phyloP scores from a whole-genome alignment of 2,797 vertebrate genomes.

The Ctenopoma multispine region DNA sequence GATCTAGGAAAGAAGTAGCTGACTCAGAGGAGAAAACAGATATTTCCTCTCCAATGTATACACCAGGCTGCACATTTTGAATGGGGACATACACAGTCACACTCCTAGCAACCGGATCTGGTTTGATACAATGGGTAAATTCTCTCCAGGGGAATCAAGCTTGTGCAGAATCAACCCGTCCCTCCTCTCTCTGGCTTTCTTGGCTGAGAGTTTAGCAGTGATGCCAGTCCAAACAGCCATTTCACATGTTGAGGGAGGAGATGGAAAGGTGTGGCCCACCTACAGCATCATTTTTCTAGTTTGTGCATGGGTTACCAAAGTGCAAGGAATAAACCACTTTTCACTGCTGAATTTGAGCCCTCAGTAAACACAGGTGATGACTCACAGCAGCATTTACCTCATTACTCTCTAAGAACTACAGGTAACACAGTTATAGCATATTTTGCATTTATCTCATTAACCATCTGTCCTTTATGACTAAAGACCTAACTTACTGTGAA shows the following conservation, averaged over 20 bases:
- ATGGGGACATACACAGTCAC: constrained; percentile 25
- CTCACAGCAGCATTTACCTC: not conserved
- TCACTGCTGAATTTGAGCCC: not conserved
- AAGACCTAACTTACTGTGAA: constrained; percentile 42
- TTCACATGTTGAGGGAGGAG: constrained; percentile 25
- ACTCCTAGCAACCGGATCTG: constrained; percentile 61
- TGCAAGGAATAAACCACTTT: constrained; percentile 5
- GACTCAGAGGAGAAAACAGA: constrained; percentile 19
- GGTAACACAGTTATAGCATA: too few species aligned
- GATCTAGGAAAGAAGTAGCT: constrained; percentile 12
- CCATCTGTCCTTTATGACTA: not conserved
- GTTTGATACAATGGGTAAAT: constrained; percentile 51
- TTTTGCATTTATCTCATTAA: too few species aligned
- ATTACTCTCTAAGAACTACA: too few species aligned
- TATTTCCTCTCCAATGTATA: constrained; percentile 28
- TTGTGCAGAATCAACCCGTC: constrained; percentile 39
- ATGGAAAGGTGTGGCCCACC: constrained; percentile 32
- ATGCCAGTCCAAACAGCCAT: constrained; percentile 49
- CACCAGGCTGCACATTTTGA: constrained; percentile 36
- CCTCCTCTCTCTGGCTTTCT: constrained; percentile 2
- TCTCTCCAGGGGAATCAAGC: constrained; percentile 42
- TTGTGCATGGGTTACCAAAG: constrained; percentile 1
- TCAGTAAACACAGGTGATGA: not conserved
- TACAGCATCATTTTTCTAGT: constrained; percentile 1
- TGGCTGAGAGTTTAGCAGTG: constrained; percentile 26